Evolutionary conservation across 1,140 invertebrate species (phyloP).

Genomic region (Drosophila bifasciata): DNA sequence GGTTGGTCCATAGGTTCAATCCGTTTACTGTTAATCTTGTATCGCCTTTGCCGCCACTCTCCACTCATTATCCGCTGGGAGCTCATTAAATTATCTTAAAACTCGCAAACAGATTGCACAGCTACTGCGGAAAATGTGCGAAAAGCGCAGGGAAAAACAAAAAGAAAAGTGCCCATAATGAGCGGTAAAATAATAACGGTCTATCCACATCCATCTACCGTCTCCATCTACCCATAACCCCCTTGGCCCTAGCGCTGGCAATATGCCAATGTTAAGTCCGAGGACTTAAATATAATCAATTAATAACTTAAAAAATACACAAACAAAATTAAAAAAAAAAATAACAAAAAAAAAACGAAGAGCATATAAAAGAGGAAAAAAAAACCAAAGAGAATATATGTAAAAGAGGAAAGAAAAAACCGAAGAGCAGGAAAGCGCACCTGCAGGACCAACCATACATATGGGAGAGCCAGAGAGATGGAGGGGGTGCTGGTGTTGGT

Average conservation of each 20-base stretch:
- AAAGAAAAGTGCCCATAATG: conserved; percentile 54
- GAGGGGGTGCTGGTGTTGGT: no score
- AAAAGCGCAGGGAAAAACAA: background rate
- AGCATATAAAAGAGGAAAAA: conserved; percentile 4
- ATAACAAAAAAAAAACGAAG: background rate
- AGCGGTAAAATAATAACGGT: conserved; percentile 62
- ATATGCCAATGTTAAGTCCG: conserved; percentile 75
- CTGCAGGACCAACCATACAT: conserved; percentile 26
- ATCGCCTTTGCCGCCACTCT: no score
- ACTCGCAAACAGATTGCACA: conserved; percentile 25
- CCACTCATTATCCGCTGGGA: background rate
- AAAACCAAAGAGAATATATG: background rate
- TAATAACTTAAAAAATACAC: conserved; percentile 72
- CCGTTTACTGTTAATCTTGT: conserved; percentile 14
- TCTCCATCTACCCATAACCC: no score
- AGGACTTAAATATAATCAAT: conserved; percentile 77
- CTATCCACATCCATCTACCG: conserved; percentile 37
- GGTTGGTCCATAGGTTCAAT: conserved; percentile 11
- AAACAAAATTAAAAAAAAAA: background rate
- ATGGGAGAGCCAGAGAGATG: background rate
- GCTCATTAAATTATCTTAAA: conserved; percentile 42
- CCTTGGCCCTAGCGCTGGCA: conserved; percentile 24
- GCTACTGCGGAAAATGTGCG: background rate
- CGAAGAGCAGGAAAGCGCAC: conserved; percentile 34
- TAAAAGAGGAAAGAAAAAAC: background rate